Conservation (phyloP, 2,113 vertebrate species). For the Gymnobelideus leadbeateri region DNA sequence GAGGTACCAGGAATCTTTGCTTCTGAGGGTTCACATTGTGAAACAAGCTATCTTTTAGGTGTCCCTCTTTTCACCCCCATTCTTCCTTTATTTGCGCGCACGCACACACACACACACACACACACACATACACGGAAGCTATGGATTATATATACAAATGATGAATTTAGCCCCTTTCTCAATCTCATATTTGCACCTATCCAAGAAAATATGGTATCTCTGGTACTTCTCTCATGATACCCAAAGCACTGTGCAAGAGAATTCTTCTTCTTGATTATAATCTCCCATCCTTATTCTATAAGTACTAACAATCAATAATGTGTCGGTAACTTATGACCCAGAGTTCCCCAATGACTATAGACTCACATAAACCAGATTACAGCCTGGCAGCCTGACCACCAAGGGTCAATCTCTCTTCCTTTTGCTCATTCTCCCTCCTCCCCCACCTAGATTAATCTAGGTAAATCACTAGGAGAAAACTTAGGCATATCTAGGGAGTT, state of each 20-base stretch:
- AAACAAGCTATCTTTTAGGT: not conserved
- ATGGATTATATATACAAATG: not conserved
- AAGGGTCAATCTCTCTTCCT: not conserved
- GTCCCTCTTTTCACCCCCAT: not conserved
- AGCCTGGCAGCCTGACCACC: not conserved
- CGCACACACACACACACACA: no score
- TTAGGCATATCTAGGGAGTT: not conserved
- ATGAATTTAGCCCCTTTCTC: no score
- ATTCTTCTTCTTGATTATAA: not conserved
- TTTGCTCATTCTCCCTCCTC: not conserved
- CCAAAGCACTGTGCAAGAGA: not conserved
- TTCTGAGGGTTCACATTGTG: not conserved
- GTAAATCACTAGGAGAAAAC: not conserved
- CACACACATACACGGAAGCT: not conserved
- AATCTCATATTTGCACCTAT: not conserved
- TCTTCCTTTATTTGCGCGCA: not conserved
- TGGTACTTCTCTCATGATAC: not conserved
- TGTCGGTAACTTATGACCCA: no score
- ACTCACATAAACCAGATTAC: not conserved
- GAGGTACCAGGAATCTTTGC: not conserved
- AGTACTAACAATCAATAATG: not conserved
- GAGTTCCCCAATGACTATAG: not conserved
- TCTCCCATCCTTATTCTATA: not conserved
- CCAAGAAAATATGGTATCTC: not conserved
- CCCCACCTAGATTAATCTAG: not conserved